Percentiles rank a stretch among this genome's conserved stretches.
phyloP scores from a whole-genome alignment of 2,113 vertebrate species.

The Trachemys scripta region DNA sequence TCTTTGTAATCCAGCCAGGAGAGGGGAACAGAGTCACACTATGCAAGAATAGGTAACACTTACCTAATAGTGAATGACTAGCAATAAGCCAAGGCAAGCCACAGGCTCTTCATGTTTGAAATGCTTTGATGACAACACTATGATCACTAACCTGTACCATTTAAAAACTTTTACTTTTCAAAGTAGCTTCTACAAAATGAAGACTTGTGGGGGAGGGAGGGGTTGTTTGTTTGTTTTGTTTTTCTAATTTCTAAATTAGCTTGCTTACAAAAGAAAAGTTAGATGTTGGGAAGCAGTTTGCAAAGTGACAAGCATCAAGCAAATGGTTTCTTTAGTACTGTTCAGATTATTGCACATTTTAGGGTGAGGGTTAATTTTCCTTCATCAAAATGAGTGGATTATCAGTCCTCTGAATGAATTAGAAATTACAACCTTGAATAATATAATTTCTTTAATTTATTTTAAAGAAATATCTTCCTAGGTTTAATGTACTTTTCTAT shows the following conservation, averaged over 20 bases:
- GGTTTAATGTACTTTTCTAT: neutral
- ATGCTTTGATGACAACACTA: neutral
- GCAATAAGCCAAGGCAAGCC: neutral
- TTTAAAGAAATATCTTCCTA: neutral
- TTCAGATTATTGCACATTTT: neutral
- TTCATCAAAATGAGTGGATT: neutral
- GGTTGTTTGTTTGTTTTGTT: too few relatives aligned
- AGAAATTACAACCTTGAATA: neutral
- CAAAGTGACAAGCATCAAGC: neutral
- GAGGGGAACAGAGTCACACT: accelerated
- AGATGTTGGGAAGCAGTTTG: neutral
- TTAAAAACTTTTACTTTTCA: neutral
- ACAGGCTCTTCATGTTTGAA: neutral
- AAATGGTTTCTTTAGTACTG: neutral
- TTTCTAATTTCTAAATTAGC: neutral
- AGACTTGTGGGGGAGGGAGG: neutral
- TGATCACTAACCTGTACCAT: neutral
- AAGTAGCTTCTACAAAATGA: accelerated
- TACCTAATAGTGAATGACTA: neutral
- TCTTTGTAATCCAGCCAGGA: neutral
- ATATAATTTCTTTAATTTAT: neutral
- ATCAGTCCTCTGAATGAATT: neutral
- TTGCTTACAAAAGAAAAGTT: neutral
- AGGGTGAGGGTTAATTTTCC: neutral
- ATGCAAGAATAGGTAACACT: neutral